Percentiles rank a stretch among this genome's conserved stretches.
Evolutionary conservation across 2,888 invertebrate genomes (phyloP).

Genomic region (Beris morrisii): DNA sequence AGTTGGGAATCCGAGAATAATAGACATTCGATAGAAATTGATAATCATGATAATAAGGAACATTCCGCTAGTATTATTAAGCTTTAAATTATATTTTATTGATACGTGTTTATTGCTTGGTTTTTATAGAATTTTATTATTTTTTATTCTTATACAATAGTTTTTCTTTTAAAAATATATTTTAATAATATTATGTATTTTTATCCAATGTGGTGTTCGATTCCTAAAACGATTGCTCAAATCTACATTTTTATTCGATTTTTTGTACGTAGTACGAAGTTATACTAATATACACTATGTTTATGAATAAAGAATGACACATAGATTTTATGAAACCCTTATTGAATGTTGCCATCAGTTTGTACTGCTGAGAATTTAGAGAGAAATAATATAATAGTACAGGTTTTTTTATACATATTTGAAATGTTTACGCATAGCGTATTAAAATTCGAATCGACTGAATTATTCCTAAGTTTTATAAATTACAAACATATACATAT

Average conservation of each 20-base stretch:
- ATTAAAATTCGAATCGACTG: too few relatives aligned
- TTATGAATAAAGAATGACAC: too few relatives aligned
- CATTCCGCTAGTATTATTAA: conserved; percentile 38
- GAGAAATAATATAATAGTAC: too few relatives aligned
- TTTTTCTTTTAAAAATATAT: neutral
- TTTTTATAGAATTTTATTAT: neutral
- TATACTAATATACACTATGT: too few relatives aligned
- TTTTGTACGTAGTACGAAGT: too few relatives aligned
- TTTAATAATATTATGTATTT: neutral
- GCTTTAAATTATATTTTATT: conserved; percentile 30
- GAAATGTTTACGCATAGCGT: too few relatives aligned
- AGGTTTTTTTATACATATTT: too few relatives aligned
- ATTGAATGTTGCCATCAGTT: too few relatives aligned
- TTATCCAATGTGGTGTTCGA: neutral
- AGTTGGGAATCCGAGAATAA: conserved; percentile 20
- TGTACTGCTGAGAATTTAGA: too few relatives aligned
- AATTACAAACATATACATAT: conserved; percentile 26
- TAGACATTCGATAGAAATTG: conserved; percentile 30
- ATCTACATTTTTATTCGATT: too few relatives aligned
- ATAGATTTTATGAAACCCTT: too few relatives aligned
- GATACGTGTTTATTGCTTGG: neutral
- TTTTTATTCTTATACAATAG: neutral
- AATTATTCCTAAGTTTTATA: neutral
- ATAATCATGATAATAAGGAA: conserved; percentile 28
- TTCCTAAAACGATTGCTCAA: neutral